Evolutionary conservation across 2,888 invertebrate genomes (phyloP).

Genomic region (Tridacna crocea): DNA sequence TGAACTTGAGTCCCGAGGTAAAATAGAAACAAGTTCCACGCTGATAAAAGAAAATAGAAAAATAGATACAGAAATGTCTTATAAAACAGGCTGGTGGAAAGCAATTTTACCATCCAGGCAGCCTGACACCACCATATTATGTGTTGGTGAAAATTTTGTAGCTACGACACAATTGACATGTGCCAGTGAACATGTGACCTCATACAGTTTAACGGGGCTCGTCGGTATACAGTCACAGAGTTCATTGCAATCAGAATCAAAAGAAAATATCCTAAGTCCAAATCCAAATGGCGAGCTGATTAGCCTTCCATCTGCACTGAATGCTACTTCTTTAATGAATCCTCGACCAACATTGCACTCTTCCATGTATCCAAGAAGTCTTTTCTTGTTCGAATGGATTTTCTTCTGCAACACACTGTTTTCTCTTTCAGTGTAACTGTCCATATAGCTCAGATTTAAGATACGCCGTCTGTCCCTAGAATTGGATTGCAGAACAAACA

Average conservation of each 20-base stretch:
- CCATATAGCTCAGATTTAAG: conserved; percentile 59
- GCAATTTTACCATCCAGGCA: conserved; percentile 94
- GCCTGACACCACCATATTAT: conserved; percentile 94
- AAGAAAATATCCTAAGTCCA: conserved; percentile 93
- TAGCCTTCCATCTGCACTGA: conserved; percentile 94
- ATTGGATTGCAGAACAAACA: conserved; percentile 59
- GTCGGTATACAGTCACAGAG: conserved; percentile 89
- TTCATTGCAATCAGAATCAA: conserved; percentile 91
- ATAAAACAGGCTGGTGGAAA: conserved; percentile 91
- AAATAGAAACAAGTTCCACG: too few species aligned
- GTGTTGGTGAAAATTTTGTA: conserved; percentile 94
- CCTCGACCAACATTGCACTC: conserved; percentile 96
- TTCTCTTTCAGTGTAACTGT: conserved; percentile 56
- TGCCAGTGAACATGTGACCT: conserved; percentile 89
- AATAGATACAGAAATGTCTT: not conserved
- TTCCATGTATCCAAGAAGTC: conserved; percentile 92
- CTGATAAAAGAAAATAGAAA: too few species aligned
- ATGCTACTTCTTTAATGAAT: conserved; percentile 96
- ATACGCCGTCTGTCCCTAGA: conserved; percentile 50
- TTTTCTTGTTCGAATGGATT: conserved; percentile 88
- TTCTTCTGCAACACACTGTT: conserved; percentile 53
- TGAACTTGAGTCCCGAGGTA: too few species aligned
- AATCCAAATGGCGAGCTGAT: conserved; percentile 95
- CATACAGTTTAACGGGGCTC: conserved; percentile 86
- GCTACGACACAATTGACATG: conserved; percentile 94